phyloP scores from a whole-genome alignment of 2,113 vertebrate species.

The Pampusana beccarii region DNA sequence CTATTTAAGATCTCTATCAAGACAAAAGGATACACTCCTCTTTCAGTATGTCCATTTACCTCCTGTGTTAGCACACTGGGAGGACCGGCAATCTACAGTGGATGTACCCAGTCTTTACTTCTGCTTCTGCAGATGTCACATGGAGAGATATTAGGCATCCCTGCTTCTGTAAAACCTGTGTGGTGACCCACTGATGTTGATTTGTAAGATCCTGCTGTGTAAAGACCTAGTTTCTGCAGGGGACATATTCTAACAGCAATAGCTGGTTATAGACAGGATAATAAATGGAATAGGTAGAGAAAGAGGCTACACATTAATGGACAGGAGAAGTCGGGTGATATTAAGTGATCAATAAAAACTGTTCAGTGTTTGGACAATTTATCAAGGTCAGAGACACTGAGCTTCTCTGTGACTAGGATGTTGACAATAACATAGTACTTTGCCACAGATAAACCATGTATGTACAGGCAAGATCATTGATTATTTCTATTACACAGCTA shows the following conservation, averaged over 20 bases:
- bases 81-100: slow-evolving; percentile 42
- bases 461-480: background rate
- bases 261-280: slow-evolving; percentile 76
- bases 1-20: background rate
- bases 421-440: slow-evolving; percentile 34
- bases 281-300: slow-evolving; percentile 74
- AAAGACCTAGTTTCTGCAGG: slow-evolving; percentile 81
- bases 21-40: background rate
- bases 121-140: slow-evolving; percentile 69
- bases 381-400: slow-evolving; percentile 74
- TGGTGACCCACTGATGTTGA: slow-evolving; percentile 78
- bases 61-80: background rate
- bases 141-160: slow-evolving; percentile 74
- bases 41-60: background rate
- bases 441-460: background rate
- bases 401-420: slow-evolving; percentile 34
- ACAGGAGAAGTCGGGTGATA: slow-evolving; percentile 65
- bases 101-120: slow-evolving; percentile 69
- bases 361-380: slow-evolving; percentile 69
- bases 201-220: slow-evolving; percentile 78
- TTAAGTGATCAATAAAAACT: slow-evolving; percentile 77
- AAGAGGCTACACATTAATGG: slow-evolving; percentile 70
- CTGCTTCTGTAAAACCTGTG: slow-evolving; percentile 70
- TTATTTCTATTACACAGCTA: background rate
- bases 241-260: slow-evolving; percentile 67